Evolutionary conservation across 1,140 invertebrate genomes (phyloP), one percentile per base, ranked within the genome.

Genomic region (Drosophila eugracilis): DNA sequence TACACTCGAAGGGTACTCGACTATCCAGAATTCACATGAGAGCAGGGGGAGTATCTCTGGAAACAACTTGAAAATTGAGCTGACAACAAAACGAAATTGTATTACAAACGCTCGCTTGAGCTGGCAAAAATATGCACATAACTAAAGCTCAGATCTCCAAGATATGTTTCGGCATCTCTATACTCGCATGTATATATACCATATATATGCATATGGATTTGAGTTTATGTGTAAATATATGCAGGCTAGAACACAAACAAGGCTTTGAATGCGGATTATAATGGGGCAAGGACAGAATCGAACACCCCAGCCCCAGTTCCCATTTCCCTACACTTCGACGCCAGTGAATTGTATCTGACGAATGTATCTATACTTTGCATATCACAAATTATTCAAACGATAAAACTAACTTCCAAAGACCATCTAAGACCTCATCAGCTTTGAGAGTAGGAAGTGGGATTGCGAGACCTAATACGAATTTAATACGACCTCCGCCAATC

Each of bases 1-100:
- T 59, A 58, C 49, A 45, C 26, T n/a, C n/a, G n/a, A n/a, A 7
- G 55, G 9, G 6, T 17, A 57, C n/a, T n/a, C n/a, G 15, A 36
- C 48, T 34, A 34, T 67, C 39, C 17, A 57, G 55, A 55, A 34
- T 24, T 19, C 57, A 30, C 24, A 14, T 10, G 21, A 19, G 59
- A n/a, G 22, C 2, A 2, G 14, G 22, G 12, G 5, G 19, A 21
- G 36, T 72, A 58, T 63, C 48, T 55, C 9, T 3, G 10, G 10
- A 65, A 84, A 69, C 78, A 88, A 88, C 83, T 88, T 88, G 83
- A 88, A 88, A 88, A 88, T 88, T 78, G 83, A 88, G 71, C 84
- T 84, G 83, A 88, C 78, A 88, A 78, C 75, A 83, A 88, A 78
- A 78, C 60, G 36, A 83, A 86, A 86, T 78, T 86, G 79, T 88